Conservation (phyloP, 2,113 vertebrate genomes). For the Rhinopomastus cyanomelas region DNA sequence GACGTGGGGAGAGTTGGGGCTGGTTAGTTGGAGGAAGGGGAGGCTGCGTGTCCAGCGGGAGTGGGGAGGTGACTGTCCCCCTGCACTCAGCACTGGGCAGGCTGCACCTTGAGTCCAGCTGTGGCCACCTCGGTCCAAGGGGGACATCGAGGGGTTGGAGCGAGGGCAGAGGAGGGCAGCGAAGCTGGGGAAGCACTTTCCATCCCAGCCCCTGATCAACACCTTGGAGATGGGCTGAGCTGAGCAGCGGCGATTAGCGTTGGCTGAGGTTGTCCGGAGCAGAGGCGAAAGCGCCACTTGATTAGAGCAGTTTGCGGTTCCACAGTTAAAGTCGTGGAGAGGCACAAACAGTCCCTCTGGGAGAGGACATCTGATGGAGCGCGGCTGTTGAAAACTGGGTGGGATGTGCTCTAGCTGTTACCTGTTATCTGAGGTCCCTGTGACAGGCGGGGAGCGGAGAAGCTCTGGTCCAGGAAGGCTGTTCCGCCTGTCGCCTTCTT, state of each 20-base stretch:
- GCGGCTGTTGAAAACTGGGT: conserved; percentile 64
- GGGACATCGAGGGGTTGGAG: too few relatives aligned
- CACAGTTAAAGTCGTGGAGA: conserved; percentile 65
- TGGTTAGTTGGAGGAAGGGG: too few relatives aligned
- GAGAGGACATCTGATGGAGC: conserved; percentile 64
- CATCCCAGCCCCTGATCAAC: too few relatives aligned
- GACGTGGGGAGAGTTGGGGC: too few relatives aligned
- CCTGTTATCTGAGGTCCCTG: conserved; percentile 58
- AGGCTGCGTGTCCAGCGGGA: too few relatives aligned
- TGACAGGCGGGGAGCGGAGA: conserved; percentile 45
- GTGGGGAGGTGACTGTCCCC: too few relatives aligned
- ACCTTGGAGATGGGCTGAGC: conserved; percentile 49
- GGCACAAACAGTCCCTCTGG: conserved; percentile 61
- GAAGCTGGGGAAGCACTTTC: too few relatives aligned
- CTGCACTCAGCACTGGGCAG: too few relatives aligned
- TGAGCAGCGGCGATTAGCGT: conserved; percentile 43
- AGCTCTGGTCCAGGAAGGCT: too few relatives aligned
- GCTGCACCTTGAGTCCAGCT: too few relatives aligned
- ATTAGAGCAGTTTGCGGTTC: conserved; percentile 56
- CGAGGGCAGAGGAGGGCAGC: too few relatives aligned
- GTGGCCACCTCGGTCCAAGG: too few relatives aligned
- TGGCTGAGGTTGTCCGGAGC: conserved; percentile 52
- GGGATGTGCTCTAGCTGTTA: conserved; percentile 55
- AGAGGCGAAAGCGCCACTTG: conserved; percentile 32
- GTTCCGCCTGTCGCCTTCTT: conserved; percentile 24